A percentile compares a stretch with the other conserved stretches of the same genome.
phyloP scores from a whole-genome alignment of 2,888 invertebrate species.

The Drosophila paucipuncta region DNA sequence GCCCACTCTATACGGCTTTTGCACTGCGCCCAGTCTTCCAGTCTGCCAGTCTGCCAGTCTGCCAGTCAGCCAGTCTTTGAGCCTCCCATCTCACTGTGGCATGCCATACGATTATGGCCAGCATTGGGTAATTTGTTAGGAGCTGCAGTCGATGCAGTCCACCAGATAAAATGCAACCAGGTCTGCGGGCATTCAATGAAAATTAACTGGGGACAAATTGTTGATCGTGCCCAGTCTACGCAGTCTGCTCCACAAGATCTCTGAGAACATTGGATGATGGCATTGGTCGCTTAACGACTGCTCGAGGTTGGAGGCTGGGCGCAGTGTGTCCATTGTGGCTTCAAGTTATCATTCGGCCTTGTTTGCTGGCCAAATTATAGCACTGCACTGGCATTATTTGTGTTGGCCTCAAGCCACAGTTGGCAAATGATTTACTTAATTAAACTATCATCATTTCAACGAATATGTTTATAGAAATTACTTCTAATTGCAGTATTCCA shows the following conservation, averaged over 20 bases:
- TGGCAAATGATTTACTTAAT: conserved; percentile 16
- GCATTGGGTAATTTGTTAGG: conserved; percentile 59
- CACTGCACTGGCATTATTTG: conserved; percentile 29
- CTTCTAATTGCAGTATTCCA: conserved; percentile 29
- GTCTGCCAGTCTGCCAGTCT: not conserved
- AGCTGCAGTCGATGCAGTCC: conserved; percentile 39
- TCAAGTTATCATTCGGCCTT: conserved; percentile 20
- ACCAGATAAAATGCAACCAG: conserved; percentile 45
- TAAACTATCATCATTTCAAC: conserved; percentile 3
- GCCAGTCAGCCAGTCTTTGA: not conserved
- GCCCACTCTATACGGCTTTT: conserved; percentile 29
- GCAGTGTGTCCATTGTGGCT: conserved; percentile 4
- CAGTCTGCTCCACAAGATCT: conserved; percentile 9
- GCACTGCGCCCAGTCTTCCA: not conserved
- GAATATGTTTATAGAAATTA: conserved; percentile 16
- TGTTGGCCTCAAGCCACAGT: conserved; percentile 14
- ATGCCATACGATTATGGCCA: conserved; percentile 53
- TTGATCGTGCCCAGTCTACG: conserved; percentile 29
- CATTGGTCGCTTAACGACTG: conserved; percentile 51
- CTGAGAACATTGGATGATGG: conserved; percentile 18
- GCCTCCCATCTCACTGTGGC: conserved; percentile 7
- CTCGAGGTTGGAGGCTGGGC: conserved; percentile 4
- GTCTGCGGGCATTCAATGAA: conserved; percentile 47
- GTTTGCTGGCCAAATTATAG: conserved; percentile 41
- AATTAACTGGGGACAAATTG: conserved; percentile 68